Evolutionary conservation across 2,113 vertebrate species (phyloP).

Genomic region (Ciconia maguari): DNA sequence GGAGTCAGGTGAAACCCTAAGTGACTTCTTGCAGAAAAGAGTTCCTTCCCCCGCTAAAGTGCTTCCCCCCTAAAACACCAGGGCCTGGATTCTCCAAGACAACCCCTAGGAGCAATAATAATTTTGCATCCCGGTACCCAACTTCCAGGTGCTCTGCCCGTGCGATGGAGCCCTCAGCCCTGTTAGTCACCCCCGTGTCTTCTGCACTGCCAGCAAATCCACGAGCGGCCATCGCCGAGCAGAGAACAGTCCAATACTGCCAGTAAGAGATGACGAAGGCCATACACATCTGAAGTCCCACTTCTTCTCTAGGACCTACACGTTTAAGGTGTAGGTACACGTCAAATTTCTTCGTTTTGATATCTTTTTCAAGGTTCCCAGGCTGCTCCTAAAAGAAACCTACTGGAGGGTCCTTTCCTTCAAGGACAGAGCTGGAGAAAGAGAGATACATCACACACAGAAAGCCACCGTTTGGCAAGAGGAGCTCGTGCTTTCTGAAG

Average conservation of each 20-base stretch:
- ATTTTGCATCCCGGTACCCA: background rate
- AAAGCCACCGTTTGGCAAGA: background rate
- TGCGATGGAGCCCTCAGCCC: background rate
- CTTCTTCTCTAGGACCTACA: background rate
- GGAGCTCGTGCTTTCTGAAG: background rate
- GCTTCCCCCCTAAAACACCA: background rate
- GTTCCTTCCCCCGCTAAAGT: background rate
- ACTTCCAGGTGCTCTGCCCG: background rate
- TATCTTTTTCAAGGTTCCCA: background rate
- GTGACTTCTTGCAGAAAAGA: background rate
- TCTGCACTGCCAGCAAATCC: background rate
- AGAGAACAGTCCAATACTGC: background rate
- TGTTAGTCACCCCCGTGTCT: background rate
- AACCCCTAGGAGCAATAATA: background rate
- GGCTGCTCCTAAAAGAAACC: background rate
- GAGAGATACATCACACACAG: background rate
- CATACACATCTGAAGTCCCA: background rate
- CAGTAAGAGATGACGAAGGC: fast-evolving
- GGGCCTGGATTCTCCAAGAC: background rate
- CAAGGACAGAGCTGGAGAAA: constrained; percentile 36
- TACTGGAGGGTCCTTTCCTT: background rate
- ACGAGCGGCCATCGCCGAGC: fast-evolving
- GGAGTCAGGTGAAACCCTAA: background rate
- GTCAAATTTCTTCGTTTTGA: background rate
- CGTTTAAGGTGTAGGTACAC: background rate